Percentiles rank a stretch among this genome's conserved stretches.
Evolutionary conservation across 2,888 invertebrate species (phyloP).

Genomic region (Pammene fasciana): DNA sequence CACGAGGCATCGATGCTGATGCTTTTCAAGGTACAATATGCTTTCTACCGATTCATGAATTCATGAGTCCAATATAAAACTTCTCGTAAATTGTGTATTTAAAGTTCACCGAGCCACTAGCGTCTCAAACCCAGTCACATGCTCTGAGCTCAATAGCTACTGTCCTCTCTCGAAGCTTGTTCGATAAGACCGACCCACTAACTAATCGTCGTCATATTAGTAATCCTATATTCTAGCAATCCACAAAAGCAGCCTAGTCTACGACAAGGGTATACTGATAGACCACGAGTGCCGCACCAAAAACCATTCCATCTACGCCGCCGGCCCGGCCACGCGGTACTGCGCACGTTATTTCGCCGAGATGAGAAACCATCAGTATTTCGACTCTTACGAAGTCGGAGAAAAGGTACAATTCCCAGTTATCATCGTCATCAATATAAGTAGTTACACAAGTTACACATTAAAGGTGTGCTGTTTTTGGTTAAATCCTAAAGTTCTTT

Average conservation of each 20-base stretch:
- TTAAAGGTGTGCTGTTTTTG: too few species aligned
- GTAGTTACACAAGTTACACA: too few species aligned
- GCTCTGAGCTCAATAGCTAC: too few species aligned
- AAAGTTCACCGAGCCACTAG: too few species aligned
- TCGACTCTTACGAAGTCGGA: slow-evolving; percentile 85
- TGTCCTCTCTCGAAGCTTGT: too few species aligned
- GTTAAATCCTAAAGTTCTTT: too few species aligned
- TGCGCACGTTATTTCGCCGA: slow-evolving; percentile 80
- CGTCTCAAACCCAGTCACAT: too few species aligned
- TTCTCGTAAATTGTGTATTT: too few species aligned
- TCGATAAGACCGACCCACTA: not conserved
- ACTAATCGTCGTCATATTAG: too few species aligned
- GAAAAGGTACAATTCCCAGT: slow-evolving; percentile 66
- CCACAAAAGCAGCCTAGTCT: slow-evolving; percentile 79
- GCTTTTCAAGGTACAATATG: slow-evolving; percentile 68
- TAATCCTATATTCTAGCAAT: slow-evolving; percentile 68
- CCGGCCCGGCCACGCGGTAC: slow-evolving; percentile 86
- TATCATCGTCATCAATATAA: too few species aligned
- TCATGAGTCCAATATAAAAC: too few species aligned
- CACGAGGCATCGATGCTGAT: slow-evolving; percentile 70
- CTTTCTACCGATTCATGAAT: not conserved
- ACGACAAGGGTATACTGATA: slow-evolving; percentile 85
- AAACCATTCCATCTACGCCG: slow-evolving; percentile 86
- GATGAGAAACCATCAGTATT: slow-evolving; percentile 82
- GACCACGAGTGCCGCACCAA: slow-evolving; percentile 85